Percentiles rank a stretch among this genome's conserved stretches.
phyloP scores from a whole-genome alignment of 2,888 invertebrate species.

The Agapostemon virescens region DNA sequence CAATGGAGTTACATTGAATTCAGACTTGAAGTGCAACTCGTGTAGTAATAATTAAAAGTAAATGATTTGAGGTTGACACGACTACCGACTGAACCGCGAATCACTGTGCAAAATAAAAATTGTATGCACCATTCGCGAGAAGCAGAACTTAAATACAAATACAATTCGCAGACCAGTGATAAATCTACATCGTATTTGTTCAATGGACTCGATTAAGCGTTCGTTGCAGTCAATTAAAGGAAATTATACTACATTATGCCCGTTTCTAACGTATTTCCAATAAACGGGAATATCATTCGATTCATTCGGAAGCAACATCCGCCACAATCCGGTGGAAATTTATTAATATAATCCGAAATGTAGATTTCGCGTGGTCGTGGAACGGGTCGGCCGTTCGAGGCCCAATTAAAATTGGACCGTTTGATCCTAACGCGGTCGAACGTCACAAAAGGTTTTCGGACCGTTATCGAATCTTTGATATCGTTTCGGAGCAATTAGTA shows the following conservation, averaged over 20 bases:
- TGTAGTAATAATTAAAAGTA: too few species aligned
- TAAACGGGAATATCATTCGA: background rate
- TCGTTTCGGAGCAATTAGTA: conserved; percentile 32
- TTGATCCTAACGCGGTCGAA: background rate
- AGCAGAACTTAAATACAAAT: too few species aligned
- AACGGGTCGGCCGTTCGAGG: background rate
- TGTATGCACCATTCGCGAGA: too few species aligned
- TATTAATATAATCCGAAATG: conserved; percentile 1
- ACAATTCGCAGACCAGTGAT: background rate
- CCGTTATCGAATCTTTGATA: conserved; percentile 15
- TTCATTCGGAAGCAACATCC: background rate
- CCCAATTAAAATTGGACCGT: conserved; percentile 5
- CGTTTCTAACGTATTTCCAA: background rate
- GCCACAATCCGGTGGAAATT: background rate
- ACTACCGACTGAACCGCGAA: too few species aligned
- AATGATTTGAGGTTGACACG: too few species aligned
- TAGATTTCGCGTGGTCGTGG: background rate
- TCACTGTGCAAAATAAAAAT: too few species aligned
- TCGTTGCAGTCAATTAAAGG: background rate
- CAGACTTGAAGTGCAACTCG: too few species aligned
- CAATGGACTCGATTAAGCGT: background rate
- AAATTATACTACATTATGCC: background rate
- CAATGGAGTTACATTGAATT: too few species aligned
- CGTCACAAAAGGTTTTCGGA: conserved; percentile 4
- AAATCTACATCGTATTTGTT: background rate